phyloP scores from a whole-genome alignment of 2,797 vertebrate species.

The Ictinia mississippiensis region DNA sequence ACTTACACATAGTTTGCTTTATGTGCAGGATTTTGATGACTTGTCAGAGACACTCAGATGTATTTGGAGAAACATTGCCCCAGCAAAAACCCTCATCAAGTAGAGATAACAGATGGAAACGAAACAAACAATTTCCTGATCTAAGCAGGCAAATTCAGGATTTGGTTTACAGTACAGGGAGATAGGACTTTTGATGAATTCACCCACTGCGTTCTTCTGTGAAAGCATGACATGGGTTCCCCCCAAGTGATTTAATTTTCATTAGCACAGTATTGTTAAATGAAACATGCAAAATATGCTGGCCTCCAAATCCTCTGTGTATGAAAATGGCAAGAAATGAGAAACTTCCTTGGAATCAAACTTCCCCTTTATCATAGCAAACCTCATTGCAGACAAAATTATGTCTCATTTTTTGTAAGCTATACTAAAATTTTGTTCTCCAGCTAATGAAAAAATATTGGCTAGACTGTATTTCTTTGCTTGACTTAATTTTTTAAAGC shows the following conservation, averaged over 20 bases:
- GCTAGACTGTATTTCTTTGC: background rate
- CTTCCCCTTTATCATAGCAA: background rate
- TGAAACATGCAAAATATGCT: background rate
- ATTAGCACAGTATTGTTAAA: slow-evolving; percentile 15
- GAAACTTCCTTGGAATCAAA: background rate
- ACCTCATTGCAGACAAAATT: background rate
- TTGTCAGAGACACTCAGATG: background rate
- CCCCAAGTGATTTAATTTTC: background rate
- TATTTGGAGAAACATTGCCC: slow-evolving; percentile 30
- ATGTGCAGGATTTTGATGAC: slow-evolving; percentile 13
- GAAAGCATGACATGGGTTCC: background rate
- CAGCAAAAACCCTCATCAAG: slow-evolving; percentile 23
- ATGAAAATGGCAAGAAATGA: background rate
- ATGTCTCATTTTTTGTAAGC: background rate
- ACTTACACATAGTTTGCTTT: background rate
- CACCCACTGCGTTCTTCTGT: background rate
- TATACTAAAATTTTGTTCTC: background rate
- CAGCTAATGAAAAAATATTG: background rate
- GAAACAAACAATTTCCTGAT: slow-evolving; percentile 18
- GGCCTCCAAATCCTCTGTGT: background rate
- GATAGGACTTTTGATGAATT: slow-evolving; percentile 3
- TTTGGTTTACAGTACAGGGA: background rate
- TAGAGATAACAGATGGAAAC: slow-evolving; percentile 23
- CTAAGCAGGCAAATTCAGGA: slow-evolving; percentile 12
- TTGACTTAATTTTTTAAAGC: background rate